A percentile compares a stretch with the other conserved stretches of the same genome.
phyloP scores from a whole-genome alignment of 2,113 vertebrate genomes.

The Sceloporus tristichus region DNA sequence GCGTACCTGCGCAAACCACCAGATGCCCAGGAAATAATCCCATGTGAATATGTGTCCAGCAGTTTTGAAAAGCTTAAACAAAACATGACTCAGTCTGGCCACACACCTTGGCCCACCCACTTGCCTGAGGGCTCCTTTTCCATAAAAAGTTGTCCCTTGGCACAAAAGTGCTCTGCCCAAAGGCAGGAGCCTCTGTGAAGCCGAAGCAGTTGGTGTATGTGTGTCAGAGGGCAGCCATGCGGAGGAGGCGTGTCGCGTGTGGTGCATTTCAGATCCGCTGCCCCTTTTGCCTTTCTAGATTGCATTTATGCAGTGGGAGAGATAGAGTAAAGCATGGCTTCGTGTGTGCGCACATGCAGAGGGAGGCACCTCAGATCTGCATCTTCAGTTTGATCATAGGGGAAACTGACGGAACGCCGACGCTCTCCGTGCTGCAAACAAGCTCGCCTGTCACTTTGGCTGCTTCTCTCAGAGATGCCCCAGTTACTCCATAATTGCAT shows the following conservation, averaged over 20 bases:
- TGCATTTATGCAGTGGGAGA: background rate
- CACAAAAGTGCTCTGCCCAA: background rate
- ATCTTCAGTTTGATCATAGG: background rate
- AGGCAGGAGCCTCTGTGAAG: background rate
- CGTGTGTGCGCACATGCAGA: too few relatives aligned
- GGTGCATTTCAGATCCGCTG: background rate
- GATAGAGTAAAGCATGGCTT: background rate
- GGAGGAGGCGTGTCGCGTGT: background rate
- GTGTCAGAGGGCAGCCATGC: slow-evolving; percentile 2
- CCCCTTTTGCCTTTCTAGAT: background rate
- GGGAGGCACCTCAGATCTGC: background rate
- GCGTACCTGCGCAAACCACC: background rate
- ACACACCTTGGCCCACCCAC: background rate
- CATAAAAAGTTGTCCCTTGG: background rate
- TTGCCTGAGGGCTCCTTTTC: background rate
- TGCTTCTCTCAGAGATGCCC: slow-evolving; percentile 4
- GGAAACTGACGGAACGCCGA: background rate
- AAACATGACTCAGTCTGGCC: background rate
- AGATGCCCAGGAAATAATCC: background rate
- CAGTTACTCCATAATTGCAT: slow-evolving; percentile 29
- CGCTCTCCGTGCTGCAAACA: background rate
- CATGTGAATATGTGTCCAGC: background rate
- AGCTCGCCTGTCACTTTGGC: background rate
- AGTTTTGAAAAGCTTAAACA: background rate
- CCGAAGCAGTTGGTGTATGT: background rate